Evolutionary conservation across 2,888 invertebrate genomes (phyloP).

Genomic region (Masnerella sp.): DNA sequence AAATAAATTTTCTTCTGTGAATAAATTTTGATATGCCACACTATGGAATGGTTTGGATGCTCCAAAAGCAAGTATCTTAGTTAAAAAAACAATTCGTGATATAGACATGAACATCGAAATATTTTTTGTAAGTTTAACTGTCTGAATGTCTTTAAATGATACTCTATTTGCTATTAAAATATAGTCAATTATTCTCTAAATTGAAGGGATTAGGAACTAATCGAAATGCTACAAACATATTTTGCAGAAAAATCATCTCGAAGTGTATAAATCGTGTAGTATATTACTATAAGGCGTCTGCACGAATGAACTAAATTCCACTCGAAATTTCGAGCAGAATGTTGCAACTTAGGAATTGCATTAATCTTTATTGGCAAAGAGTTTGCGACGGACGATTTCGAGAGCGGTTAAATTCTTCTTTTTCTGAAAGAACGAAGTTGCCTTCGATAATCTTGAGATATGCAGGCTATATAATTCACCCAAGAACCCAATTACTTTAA

Average conservation of each 20-base stretch:
- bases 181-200: too few species aligned
- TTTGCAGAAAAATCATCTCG: slow-evolving; percentile 10
- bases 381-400: slow-evolving; percentile 48
- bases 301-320: slow-evolving; percentile 29
- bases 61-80: too few species aligned
- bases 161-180: too few species aligned
- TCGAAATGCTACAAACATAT: slow-evolving; percentile 14
- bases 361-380: slow-evolving; percentile 57
- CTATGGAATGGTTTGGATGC: too few species aligned
- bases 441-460: slow-evolving; percentile 58
- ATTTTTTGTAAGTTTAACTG: too few species aligned
- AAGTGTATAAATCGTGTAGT: slow-evolving; percentile 44
- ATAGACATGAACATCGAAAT: too few species aligned
- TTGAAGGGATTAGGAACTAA: too few species aligned
- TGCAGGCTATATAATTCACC: slow-evolving; percentile 55
- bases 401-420: slow-evolving; percentile 51
- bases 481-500: slow-evolving; percentile 59
- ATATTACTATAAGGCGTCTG: slow-evolving; percentile 35
- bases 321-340: slow-evolving; percentile 48
- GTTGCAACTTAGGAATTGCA: slow-evolving; percentile 55
- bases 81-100: too few species aligned
- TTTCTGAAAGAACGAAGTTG: slow-evolving; percentile 37
- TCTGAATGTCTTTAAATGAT: too few species aligned
- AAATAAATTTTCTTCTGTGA: too few species aligned
- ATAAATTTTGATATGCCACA: too few species aligned